Conservation (phyloP, 2,888 invertebrate genomes). For the Pseudoips prasinana region DNA sequence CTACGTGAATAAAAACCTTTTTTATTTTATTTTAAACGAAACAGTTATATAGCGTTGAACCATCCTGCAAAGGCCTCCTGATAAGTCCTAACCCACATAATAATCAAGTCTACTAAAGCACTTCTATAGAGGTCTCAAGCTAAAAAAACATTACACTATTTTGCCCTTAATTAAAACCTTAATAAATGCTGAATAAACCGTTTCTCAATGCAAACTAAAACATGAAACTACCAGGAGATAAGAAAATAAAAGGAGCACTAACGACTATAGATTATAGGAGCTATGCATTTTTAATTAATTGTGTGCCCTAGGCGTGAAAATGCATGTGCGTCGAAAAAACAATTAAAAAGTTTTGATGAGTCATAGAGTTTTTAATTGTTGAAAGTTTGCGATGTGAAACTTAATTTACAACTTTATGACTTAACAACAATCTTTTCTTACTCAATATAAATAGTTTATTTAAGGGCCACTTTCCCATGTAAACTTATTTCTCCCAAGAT, state of each 20-base stretch:
- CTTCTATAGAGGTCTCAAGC: too few species aligned
- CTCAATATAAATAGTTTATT: too few species aligned
- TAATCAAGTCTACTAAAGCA: too few species aligned
- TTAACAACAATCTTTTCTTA: too few species aligned
- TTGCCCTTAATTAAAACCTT: constrained; percentile 25
- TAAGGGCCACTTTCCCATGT: too few species aligned
- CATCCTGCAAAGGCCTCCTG: too few species aligned
- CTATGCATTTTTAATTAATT: constrained; percentile 37
- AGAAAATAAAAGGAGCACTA: constrained; percentile 37
- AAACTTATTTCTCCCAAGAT: too few species aligned
- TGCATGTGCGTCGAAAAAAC: constrained; percentile 14
- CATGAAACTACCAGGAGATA: constrained; percentile 22
- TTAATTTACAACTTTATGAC: not conserved
- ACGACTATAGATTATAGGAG: constrained; percentile 32
- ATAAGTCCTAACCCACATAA: too few species aligned
- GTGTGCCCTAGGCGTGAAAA: constrained; percentile 28
- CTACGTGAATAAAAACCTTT: too few species aligned
- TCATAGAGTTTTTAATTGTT: constrained; percentile 5
- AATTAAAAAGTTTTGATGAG: constrained; percentile 17
- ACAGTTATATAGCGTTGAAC: too few species aligned
- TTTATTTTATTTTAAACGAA: too few species aligned
- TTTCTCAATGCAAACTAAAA: constrained; percentile 30
- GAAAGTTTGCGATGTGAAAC: not conserved
- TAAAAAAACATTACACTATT: constrained; percentile 20
- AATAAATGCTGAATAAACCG: constrained; percentile 23